Percentiles rank a stretch among this genome's conserved stretches.
phyloP scores from a whole-genome alignment of 2,888 invertebrate species.

The Stenichneumon culpator region DNA sequence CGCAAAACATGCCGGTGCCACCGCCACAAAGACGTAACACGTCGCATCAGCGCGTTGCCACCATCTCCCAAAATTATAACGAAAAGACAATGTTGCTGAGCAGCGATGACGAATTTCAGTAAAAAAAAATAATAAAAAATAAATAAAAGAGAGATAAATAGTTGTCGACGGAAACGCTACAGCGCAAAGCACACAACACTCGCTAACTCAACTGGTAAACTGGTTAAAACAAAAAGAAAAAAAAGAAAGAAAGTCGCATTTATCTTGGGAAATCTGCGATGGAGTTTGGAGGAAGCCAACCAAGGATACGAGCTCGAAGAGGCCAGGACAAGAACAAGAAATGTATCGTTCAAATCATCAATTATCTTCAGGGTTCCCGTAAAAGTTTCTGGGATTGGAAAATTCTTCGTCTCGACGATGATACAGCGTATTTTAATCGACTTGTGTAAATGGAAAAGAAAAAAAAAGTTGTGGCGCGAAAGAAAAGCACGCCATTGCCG shows the following conservation, averaged over 20 bases:
- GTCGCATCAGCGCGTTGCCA: conserved; percentile 91
- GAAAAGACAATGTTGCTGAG: conserved; percentile 98
- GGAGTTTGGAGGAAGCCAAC: conserved; percentile 37
- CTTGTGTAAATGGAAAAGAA: not conserved
- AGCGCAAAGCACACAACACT: conserved; percentile 47
- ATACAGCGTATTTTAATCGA: not conserved
- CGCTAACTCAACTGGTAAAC: conserved; percentile 61
- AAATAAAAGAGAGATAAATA: conserved; percentile 28
- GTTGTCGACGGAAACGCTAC: conserved; percentile 19
- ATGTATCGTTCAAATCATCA: conserved; percentile 40
- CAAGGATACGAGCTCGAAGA: conserved; percentile 60
- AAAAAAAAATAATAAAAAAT: conserved; percentile 78
- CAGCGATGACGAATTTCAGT: conserved; percentile 98
- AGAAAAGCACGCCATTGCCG: conserved; percentile 35
- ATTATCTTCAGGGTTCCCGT: not conserved
- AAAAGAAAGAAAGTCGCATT: conserved; percentile 49
- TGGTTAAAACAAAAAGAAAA: conserved; percentile 32
- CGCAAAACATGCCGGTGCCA: conserved; percentile 85
- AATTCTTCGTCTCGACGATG: not conserved
- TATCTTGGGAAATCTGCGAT: conserved; percentile 34
- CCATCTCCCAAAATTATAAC: conserved; percentile 95
- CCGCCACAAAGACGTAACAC: conserved; percentile 84
- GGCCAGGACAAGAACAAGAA: conserved; percentile 24
- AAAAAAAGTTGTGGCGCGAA: conserved; percentile 16
- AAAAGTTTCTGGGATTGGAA: not conserved